phyloP scores from a whole-genome alignment of 2,888 invertebrate genomes.

The Apeira syringaria region DNA sequence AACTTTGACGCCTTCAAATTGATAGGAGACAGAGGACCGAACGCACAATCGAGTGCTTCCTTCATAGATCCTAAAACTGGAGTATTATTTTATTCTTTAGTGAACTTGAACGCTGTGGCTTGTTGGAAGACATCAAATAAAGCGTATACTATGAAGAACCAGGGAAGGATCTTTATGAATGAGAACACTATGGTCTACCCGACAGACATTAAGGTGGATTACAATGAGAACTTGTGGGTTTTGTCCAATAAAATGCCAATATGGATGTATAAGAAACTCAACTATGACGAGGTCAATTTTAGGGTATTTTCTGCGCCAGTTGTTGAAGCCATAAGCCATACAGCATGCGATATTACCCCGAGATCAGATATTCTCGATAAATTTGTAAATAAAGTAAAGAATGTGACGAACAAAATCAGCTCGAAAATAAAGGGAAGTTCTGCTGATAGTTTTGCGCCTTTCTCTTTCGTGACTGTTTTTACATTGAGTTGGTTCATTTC shows the following conservation, averaged over 20 bases:
- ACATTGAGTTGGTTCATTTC: constrained; percentile 44
- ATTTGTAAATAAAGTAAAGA: constrained; percentile 76
- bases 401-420: constrained; percentile 58
- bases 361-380: constrained; percentile 82
- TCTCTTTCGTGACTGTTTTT: constrained; percentile 42
- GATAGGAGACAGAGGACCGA: constrained; percentile 87
- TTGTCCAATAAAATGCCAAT: constrained; percentile 88
- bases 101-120: constrained; percentile 89
- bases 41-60: constrained; percentile 89
- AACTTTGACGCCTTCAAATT: constrained; percentile 86
- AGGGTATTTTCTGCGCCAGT: constrained; percentile 88
- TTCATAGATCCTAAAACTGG: constrained; percentile 88
- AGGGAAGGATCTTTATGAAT: constrained; percentile 88
- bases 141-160: constrained; percentile 87
- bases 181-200: constrained; percentile 89
- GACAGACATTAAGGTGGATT: constrained; percentile 90
- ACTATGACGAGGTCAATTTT: constrained; percentile 87
- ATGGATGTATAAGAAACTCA: constrained; percentile 87
- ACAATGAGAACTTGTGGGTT: constrained; percentile 88
- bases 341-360: constrained; percentile 86
- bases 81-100: constrained; percentile 89
- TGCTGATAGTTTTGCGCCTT: constrained; percentile 34
- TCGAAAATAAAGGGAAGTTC: constrained; percentile 34
- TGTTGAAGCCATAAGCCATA: constrained; percentile 87
- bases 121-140: constrained; percentile 90